Base-by-base conservation (phyloP, 2,113 vertebrate genomes). In the Poicephalus meyeri region DNA sequence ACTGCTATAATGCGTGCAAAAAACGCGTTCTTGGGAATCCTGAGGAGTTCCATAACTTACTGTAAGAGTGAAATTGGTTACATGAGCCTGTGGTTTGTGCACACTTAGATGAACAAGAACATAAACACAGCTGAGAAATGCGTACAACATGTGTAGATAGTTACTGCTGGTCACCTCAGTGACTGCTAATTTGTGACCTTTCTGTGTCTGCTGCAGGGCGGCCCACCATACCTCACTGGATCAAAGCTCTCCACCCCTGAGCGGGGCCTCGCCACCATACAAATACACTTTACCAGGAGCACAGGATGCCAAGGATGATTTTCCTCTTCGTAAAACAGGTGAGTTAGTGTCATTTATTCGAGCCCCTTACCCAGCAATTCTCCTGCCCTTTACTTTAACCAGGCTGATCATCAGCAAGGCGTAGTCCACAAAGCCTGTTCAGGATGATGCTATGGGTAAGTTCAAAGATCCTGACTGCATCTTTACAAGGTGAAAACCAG, bases 251-350 rank as follows among this genome's bases (percentile, higher is more conserved):
- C 98, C 99, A 92, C 99, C 99, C 91, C 98, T 99, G 95, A 99
- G 99, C 33, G 99, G 98, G 87, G 98, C 98, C 35, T 99, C 99
- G 47, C 99, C 99, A 88, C 98, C 98, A 2, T 99, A 99, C 98
- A 99, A 99, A 91, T 99, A 99, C 61, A 98, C 98, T 77, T 98
- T 99, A 94, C 99, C 98, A 56, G 99, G 99, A 86, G 97, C 98
- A 6, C 97, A 99, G 53, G 99, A 99, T 95, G 97, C 97, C 97
- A 99, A 99, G 97, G 99, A 99, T 85, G 99, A 99, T 97, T 99
- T 99, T 96, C 99, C 99, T 89, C 98, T 99, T 97, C 98, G 99
- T 94, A 99, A 99, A 98, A 99, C 99, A 95, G 99, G 99, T 99
- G 97, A 96, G 98, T 79, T 89, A 58, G 16, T 19, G 0, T 52